Base-by-base conservation (phyloP, 2,113 vertebrate species). In the Cyprinodon tularosa region DNA sequence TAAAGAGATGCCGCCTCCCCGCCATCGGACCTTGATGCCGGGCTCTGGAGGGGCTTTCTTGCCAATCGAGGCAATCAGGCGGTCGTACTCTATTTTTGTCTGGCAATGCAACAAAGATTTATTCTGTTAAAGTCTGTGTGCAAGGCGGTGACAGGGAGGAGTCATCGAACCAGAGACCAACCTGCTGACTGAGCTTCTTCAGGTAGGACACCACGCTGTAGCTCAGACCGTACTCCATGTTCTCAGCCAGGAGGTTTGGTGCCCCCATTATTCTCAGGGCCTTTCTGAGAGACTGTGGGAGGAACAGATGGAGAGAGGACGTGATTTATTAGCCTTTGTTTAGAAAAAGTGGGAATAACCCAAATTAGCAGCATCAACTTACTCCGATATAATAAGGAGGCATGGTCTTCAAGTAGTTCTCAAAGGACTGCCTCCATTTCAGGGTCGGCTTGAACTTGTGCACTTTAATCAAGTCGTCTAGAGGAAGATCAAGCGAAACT, bases 181-280 rank as follows among this genome's bases (percentile, higher is more conserved):
- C 97, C 97, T 99, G 97, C 74, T 99, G 97, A 92, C 97, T 99
- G 91, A 99, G 95, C 84, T 99, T 99, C 93, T 99, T 99, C 92
- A 99, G 95, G 94, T 99, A 98, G 82, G 97, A 97, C 87, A 99
- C 97, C 75, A 99, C 96, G 77, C 97, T 98, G 94, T 99, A 99
- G 91, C 97, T 99, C 90, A 99, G 95, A 57, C 97, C 97, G 75
- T 98, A 99, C 86, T 99, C 97, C 96, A 98, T 95, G 93, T 96
- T 98, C 86, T 99, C 97, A 15, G 97, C 96, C 84, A 99, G 96
- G 72, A 99, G 95, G 90, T 97, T 99, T 10, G 97, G 97, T 2
- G 97, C 96, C 87, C 97, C 97, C 97, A 99, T 99, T 94, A 98
- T 98, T 87, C 97, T 95, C 84, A 99, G 93, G 20, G 97, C 97